Base-by-base conservation (phyloP, 2,888 invertebrate species). In the Dasysyrphus albostriatus region DNA sequence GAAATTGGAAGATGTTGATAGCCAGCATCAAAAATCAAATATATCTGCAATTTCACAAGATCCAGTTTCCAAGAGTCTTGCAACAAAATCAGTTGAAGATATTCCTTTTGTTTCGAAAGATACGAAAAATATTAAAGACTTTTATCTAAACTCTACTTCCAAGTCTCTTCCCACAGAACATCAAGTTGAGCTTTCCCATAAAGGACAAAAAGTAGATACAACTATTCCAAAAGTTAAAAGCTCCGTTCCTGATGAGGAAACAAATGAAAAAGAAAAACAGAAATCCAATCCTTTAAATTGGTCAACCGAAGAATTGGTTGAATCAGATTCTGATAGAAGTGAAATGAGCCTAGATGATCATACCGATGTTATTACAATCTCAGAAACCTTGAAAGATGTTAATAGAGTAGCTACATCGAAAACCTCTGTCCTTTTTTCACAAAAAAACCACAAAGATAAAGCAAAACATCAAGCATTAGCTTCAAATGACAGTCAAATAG, bases 251-350 rank as follows among this genome's bases (percentile, higher is more conserved):
- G n/a, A n/a, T 7, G n/a, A n/a, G 0, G 44, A 44, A 6, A 6
- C 14, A 29, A 7, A 24, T 51, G 51, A 51, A 0, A 51, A 2
- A 51, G 51, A 51, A 24, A 24, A 12, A 24, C 51, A 12, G 3
- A 51, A 29, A 51, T 51, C 51, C 7, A 14, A 51, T 7, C 24
- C 51, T 3, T 6, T 51, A 7, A 51, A 51, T 12, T 51, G 51
- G 51, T 51, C 51, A 51, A 51, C 51, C 14, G 51, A 51, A 29
- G 24, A 51, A 6, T 51, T 51, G 14, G 51, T 7, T 29, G 51
- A 51, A 29, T 29, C 51, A 14, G 51, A 29, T 51, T 51, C 24
- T 7, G 24, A 29, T 7, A 29, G 51, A 29, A 51, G 51, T 29
- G 51, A 51, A 14, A 29, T 51, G 51, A 51, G 24, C 4, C 7